Evolutionary conservation across 2,797 vertebrate species (phyloP).

Genomic region (Salmo trutta): DNA sequence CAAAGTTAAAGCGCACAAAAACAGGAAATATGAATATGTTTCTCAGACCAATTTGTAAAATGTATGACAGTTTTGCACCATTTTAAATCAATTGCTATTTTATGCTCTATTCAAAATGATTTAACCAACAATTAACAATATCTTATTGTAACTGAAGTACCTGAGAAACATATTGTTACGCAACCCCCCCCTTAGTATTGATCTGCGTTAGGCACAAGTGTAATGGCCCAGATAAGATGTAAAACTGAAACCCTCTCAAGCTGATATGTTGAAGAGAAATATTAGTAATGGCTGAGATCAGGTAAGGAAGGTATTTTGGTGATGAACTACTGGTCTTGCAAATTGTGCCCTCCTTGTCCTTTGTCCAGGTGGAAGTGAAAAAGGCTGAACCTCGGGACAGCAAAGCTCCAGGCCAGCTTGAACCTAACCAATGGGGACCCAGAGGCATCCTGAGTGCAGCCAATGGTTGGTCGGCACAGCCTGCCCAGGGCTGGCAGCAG

Average conservation of each 20-base stretch:
- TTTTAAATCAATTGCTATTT: neutral
- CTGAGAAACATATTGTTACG: constrained; percentile 90
- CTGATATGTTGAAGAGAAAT: constrained; percentile 80
- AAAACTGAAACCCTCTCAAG: constrained; percentile 81
- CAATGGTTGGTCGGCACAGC: constrained; percentile 98
- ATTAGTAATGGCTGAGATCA: constrained; percentile 79
- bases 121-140: constrained; percentile 20
- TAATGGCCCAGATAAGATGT: constrained; percentile 78
- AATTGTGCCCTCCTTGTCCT: constrained; percentile 78
- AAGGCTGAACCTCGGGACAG: constrained; percentile 97
- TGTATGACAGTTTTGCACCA: neutral
- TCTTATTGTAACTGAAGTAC: constrained; percentile 69
- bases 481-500: constrained; percentile 95
- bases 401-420: constrained; percentile 92
- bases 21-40: constrained; percentile 71
- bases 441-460: constrained; percentile 92
- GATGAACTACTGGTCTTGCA: constrained; percentile 62
- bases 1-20: constrained; percentile 62
- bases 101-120: neutral
- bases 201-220: constrained; percentile 54
- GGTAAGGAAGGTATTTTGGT: constrained; percentile 74
- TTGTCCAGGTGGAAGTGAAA: constrained; percentile 99
- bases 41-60: constrained; percentile 76
- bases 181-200: constrained; percentile 37
- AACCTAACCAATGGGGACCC: constrained; percentile 92